Evolutionary conservation across 2,888 invertebrate species (phyloP), one percentile per base, ranked within the genome.

Genomic region (Cerastoderma edule): DNA sequence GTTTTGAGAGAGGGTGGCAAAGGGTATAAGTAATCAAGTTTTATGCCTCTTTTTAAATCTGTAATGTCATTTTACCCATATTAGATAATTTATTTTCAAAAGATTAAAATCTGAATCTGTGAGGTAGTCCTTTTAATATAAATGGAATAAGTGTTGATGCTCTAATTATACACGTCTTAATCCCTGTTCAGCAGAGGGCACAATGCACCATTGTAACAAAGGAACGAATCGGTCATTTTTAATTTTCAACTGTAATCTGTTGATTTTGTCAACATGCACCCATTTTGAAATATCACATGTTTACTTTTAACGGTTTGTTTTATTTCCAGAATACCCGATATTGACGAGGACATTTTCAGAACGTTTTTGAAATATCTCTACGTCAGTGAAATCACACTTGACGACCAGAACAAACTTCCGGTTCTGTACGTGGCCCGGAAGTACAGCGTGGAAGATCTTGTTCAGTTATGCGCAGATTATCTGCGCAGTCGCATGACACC

Each of bases 351-450:
- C 13, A 77, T 75, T 13, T 83, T 77, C 50, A 67, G 65, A 63
- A 46, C 70, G 24, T 81, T 78, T 46, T 56, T 78, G 65, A 94
- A 95, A 83, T 95, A 94, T 90, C 93, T 95, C 82, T 95, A 95
- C 90, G 94, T 94, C 65, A 95, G 95, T 82, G 94, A 95, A 4
- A 94, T 95, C n/a, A 93, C 94, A 67, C 94, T 96, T 16, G 77
- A 78, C 3, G 80, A 80, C 22, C 93, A 93, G n/a, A 95, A 95
- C 0, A 96, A 96, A 10, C 93, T 96, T 33, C 94, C 95, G 35
- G 95, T 96, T 0, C 94, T 96, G 28, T 95, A 95, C 80, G 95
- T 95, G 0, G 96, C 96, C 33, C 95, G 96, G 89, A 95, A 95
- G 89, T 95, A 96, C 89, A 93, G 96, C 65, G 95, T 96, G 85